These are phyloP conservation scores for Argyrosomus regius DNA, from an alignment of 2,797 vertebrate species.

Conservation along the genomic window DNA sequence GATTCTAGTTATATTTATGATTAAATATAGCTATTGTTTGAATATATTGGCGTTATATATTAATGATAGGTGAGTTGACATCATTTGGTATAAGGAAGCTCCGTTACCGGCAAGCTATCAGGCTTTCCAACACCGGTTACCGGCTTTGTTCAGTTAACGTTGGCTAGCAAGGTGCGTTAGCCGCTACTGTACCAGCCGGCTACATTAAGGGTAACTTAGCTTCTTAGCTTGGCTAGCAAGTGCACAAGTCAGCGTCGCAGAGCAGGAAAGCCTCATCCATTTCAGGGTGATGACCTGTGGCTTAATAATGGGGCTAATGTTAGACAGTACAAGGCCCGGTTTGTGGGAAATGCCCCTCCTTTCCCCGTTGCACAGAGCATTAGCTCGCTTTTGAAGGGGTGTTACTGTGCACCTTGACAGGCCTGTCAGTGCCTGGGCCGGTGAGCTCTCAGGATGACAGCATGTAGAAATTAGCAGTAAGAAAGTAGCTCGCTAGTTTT, in stretches of 20 bases:
- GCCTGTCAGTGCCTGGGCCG: constrained; percentile 47
- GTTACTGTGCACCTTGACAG: constrained; percentile 44
- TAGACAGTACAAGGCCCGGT: constrained; percentile 24
- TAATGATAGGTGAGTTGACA: not conserved
- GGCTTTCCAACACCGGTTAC: constrained; percentile 63
- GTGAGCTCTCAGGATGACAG: constrained; percentile 24
- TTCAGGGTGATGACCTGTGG: constrained; percentile 15
- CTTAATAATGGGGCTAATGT: constrained; percentile 23
- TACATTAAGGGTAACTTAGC: constrained; percentile 16
- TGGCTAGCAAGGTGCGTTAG: constrained; percentile 66
- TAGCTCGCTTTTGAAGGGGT: not conserved
- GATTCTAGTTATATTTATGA: not conserved
- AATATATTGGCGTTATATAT: not conserved
- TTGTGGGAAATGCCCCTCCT: constrained; percentile 10
- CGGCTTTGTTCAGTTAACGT: constrained; percentile 80
- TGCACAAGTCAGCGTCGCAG: constrained; percentile 29
- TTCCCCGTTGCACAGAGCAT: constrained; percentile 19
- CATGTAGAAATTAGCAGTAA: not conserved
- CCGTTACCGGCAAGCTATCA: constrained; percentile 32
- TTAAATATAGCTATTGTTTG: not conserved
- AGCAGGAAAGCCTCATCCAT: constrained; percentile 17
- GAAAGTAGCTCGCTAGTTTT: not conserved
- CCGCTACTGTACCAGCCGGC: constrained; percentile 33
- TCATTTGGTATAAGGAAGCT: not conserved
- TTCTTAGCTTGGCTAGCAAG: constrained; percentile 22